A percentile compares a stretch with the other conserved stretches of the same genome.
Conservation (phyloP, 2,113 vertebrate species). For the Cinclus cinclus region DNA sequence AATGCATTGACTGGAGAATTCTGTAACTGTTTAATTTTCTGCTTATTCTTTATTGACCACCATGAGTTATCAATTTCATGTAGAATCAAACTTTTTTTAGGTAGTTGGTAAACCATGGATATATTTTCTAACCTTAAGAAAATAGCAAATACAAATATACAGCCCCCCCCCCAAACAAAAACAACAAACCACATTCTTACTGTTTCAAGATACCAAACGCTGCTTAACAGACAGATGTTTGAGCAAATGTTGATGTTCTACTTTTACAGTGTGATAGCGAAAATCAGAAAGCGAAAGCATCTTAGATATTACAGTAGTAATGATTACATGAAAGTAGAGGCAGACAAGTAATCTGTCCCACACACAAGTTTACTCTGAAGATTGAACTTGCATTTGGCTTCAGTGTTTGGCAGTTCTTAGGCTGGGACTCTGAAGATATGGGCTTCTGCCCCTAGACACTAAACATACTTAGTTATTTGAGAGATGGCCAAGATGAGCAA, state of each 20-base stretch:
- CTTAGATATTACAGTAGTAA: neutral
- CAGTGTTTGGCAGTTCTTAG: neutral
- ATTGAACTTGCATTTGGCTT: neutral
- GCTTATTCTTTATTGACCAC: neutral
- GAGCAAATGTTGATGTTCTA: neutral
- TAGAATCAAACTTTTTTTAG: neutral
- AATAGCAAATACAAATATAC: neutral
- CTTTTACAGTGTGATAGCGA: neutral
- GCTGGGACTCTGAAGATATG: neutral
- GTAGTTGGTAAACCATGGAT: neutral
- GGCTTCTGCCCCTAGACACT: neutral
- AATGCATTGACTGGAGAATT: neutral
- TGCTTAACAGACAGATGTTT: neutral
- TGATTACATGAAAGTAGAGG: neutral
- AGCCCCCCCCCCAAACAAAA: accelerated
- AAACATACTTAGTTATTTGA: neutral
- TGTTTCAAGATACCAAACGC: neutral
- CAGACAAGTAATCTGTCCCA: neutral
- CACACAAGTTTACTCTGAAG: neutral
- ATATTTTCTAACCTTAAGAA: neutral
- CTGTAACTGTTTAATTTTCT: neutral
- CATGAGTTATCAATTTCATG: neutral
- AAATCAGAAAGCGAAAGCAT: neutral
- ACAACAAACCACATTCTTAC: neutral
- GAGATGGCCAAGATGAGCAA: neutral